Conservation (phyloP, 2,888 invertebrate species). For the Villa cingulata region DNA sequence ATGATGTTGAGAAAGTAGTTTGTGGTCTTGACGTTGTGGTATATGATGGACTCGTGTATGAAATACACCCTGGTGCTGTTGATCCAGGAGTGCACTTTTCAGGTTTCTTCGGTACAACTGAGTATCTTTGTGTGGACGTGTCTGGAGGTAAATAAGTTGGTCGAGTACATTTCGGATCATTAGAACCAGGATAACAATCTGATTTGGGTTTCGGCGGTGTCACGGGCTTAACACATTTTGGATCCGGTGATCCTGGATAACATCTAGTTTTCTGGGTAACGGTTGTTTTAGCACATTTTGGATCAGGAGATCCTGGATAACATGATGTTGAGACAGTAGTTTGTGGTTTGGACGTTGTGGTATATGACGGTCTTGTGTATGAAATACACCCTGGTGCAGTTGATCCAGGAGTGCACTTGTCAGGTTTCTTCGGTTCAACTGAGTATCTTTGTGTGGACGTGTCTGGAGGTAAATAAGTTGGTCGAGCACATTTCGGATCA, state of each 20-base stretch:
- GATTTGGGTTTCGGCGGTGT: no score
- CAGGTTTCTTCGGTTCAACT: conserved; percentile 6
- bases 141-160: conserved; percentile 16
- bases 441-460: conserved; percentile 4
- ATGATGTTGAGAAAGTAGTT: conserved; percentile 34
- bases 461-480: conserved; percentile 6
- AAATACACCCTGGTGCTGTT: no score
- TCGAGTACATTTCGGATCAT: conserved; percentile 23
- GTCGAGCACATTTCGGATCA: conserved; percentile 29
- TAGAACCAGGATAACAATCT: conserved; percentile 14
- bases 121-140: no score
- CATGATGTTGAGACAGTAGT: conserved; percentile 28
- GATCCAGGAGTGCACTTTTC: conserved; percentile 28
- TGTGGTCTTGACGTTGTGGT: conserved; percentile 20
- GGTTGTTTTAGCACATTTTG: conserved; percentile 17
- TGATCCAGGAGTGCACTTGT: conserved; percentile 25
- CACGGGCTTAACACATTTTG: no score
- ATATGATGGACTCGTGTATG: conserved; percentile 30
- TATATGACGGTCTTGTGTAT: conserved; percentile 19
- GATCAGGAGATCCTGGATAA: conserved; percentile 22
- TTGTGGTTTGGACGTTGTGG: conserved; percentile 16
- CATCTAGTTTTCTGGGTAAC: conserved; percentile 18
- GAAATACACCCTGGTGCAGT: conserved; percentile 25
- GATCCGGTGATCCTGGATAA: conserved; percentile 21
- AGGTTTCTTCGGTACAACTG: conserved; percentile 21